Base-by-base conservation (phyloP, 2,797 vertebrate species). In the Arnoldichthys spilopterus region DNA sequence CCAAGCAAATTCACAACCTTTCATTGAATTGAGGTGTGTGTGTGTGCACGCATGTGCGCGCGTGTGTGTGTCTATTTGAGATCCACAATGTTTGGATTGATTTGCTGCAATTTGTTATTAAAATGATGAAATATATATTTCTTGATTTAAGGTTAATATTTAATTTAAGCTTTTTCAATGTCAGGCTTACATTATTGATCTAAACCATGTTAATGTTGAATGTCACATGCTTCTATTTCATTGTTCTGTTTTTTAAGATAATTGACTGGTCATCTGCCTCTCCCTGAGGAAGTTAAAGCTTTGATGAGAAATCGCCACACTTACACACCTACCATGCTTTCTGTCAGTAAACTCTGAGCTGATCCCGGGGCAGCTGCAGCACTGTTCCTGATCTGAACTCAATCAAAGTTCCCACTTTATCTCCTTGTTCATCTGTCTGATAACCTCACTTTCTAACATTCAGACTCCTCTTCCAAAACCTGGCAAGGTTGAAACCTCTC, bases 401-500 rank as follows among this genome's bases (percentile, higher is more conserved):
- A 40, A 64, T 64, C 5, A 4, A 1, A 20, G 28, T 56, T 49
- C 43, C 54, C 43, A n/a, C 26, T n/a, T 53, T 74, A 61, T 68
- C 63, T 69, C 43, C 26, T 37, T 74, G 28, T 69, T 74, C 58
- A 62, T 74, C 63, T 62, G 63, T 32, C 6, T 37, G 77, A 49
- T 37, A 67, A 40, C 34, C 32, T 58, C 37, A 12, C 62, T 28
- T 67, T 61, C 70, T 51, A 67, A 74, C 9, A 59, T 59, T 72
- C 69, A 34, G 49, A 54, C 51, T 66, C 67, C 59, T 5, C 59
- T 59, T 20, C 51, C 53, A 59, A 73, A 73, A n/a, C 54, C 56
- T 74, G 72, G 30, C 63, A 43, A 61, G 45, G 54, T 53, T 61
- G 40, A 16, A 59, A 40, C 59, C 58, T 77, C 62, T 43, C 12